phyloP scores from a whole-genome alignment of 2,113 vertebrate species.

The Tricholaema leucomelas region DNA sequence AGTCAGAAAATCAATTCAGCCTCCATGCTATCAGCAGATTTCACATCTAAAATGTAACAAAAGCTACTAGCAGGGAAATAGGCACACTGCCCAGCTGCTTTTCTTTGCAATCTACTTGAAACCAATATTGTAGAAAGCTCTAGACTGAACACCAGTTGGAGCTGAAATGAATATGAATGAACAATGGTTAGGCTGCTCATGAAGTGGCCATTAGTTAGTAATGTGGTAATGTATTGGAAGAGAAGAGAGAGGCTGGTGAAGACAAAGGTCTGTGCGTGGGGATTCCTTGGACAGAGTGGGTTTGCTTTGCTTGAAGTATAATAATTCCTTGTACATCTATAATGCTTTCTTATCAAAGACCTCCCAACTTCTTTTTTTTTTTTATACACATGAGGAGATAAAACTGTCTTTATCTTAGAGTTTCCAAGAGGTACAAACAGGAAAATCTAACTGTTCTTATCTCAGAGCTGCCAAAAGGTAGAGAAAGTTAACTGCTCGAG shows the following conservation, averaged over 20 bases:
- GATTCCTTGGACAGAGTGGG: not conserved
- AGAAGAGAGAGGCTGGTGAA: not conserved
- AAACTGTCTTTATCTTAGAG: not conserved
- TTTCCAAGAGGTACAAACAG: not conserved
- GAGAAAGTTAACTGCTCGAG: not conserved
- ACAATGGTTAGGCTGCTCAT: not conserved
- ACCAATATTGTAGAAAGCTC: constrained; percentile 31
- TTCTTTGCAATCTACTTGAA: constrained; percentile 25
- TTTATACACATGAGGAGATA: not conserved
- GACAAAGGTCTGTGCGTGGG: not conserved
- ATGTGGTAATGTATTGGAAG: not conserved
- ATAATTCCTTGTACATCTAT: not conserved
- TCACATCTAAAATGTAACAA: constrained; percentile 44
- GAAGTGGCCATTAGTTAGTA: not conserved
- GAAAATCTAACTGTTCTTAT: not conserved
- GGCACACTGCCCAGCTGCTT: constrained; percentile 19
- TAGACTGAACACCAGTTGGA: not conserved
- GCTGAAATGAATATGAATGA: constrained; percentile 33
- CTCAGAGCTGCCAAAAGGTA: not conserved
- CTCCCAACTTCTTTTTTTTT: not conserved
- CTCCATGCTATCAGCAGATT: constrained; percentile 19
- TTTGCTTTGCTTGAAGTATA: not conserved
- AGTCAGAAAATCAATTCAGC: constrained; percentile 17
- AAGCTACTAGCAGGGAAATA: constrained; percentile 47
- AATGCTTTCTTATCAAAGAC: not conserved